Base-by-base conservation (phyloP, 2,888 invertebrate genomes). In the Quadriops clusia region DNA sequence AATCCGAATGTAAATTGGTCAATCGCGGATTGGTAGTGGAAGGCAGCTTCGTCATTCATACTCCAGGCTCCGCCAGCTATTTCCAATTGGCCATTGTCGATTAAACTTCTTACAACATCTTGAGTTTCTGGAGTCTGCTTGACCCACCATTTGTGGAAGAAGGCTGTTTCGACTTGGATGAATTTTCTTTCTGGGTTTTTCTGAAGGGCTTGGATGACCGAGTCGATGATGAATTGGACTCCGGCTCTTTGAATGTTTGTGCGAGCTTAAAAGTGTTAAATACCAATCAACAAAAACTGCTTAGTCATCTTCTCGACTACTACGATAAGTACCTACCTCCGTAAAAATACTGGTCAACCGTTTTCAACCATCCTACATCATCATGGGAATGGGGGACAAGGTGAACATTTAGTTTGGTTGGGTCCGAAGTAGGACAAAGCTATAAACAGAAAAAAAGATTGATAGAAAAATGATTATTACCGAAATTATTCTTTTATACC, bases 201-300 rank as follows among this genome's bases (percentile, higher is more conserved):
- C 47, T 72, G 58, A 2, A 94, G 61, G 17, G 80, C 77, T 16
- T 73, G 65, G 3, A 90, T 59, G 0, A 90, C 87, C 0, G 85
- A 82, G 52, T 90, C 87, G 32, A 93, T 56, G 26, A 93, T 91
- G 49, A 89, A 90, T 52, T 90, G 85, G 0, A 94, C 90, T 0
- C 84, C 90, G 3, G 84, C 86, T n/a, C n/a, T n/a, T n/a, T n/a
- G n/a, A n/a, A n/a, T n/a, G n/a, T n/a, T n/a, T n/a, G n/a, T n/a
- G n/a, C 27, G 30, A 8, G 22, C 36, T 36, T 22, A 18, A 32
- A 25, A 11, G 9, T 12, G 3, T 26, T 7, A 25, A 20, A 26
- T 20, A 26, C 24, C 13, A 4, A 4, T 13, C 10, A 8, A 25
- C 9, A 25, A 6, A n/a, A n/a, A n/a, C n/a, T n/a, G n/a, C n/a